A percentile compares a stretch with the other conserved stretches of the same genome.
These are phyloP conservation scores for Yponomeuta evonymella DNA, from an alignment of 2,888 invertebrate species.

Conservation along the genomic window DNA sequence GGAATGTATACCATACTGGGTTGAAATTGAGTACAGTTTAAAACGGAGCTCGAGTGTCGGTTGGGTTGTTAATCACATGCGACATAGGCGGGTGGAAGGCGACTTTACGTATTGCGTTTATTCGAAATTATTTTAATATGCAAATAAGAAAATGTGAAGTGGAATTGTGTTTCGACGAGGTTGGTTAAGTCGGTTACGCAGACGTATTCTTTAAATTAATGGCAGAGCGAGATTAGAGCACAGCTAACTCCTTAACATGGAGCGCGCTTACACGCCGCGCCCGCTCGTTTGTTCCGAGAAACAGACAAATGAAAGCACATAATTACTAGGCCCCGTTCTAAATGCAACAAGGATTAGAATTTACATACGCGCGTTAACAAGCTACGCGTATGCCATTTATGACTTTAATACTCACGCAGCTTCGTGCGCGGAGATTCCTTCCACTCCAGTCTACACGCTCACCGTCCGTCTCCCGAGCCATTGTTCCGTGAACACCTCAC, in stretches of 20 bases:
- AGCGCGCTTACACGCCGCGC: slow-evolving; percentile 60
- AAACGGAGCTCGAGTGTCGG: not conserved
- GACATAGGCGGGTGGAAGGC: slow-evolving; percentile 45
- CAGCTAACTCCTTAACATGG: slow-evolving; percentile 74
- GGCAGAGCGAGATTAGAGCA: slow-evolving; percentile 71
- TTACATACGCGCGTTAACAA: slow-evolving; percentile 68
- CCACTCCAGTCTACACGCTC: not conserved
- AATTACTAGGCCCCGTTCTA: slow-evolving; percentile 73
- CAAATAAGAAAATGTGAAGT: slow-evolving; percentile 75
- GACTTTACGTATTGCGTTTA: slow-evolving; percentile 71
- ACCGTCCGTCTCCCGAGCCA: not conserved
- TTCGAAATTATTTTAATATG: slow-evolving; percentile 76
- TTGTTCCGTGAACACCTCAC: not conserved
- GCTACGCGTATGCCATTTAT: slow-evolving; percentile 72
- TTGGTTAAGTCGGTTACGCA: slow-evolving; percentile 67
- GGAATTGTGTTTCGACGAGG: slow-evolving; percentile 72
- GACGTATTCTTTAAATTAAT: slow-evolving; percentile 76
- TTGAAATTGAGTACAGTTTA: not conserved
- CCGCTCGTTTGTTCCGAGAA: slow-evolving; percentile 68
- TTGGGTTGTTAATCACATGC: not conserved
- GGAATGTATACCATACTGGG: slow-evolving; percentile 36
- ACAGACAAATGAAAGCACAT: slow-evolving; percentile 75
- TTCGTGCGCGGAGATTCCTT: slow-evolving; percentile 2
- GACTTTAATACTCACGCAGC: slow-evolving; percentile 51
- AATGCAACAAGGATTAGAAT: slow-evolving; percentile 75